Evolutionary conservation across 2,113 vertebrate species (phyloP), one percentile per base, ranked within the genome.

Genomic region (Etheostoma spectabile): DNA sequence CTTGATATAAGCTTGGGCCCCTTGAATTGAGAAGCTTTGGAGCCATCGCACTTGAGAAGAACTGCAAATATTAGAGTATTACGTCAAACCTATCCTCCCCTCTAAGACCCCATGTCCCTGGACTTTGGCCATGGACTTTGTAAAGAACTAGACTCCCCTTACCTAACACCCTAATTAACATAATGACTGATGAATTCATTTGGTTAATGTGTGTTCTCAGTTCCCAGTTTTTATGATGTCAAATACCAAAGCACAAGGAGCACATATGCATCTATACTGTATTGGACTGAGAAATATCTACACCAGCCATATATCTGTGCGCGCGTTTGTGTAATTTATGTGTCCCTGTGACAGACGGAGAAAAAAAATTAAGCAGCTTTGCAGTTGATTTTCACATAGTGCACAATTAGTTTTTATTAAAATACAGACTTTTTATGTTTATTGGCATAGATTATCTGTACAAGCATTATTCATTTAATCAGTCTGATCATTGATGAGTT

Each of bases 401-500:
- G 19, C 6, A 11, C 24, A 24, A 42, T 19, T 46, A 14, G 4
- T 22, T 69, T 27, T 6, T 56, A 46, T 46, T 21, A 11, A 30
- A 70, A 63, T n/a, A 15, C 49, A 35, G 27, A 24, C 2, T 42
- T 27, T 8, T 30, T 30, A 6, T 21, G 3, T 60, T 75, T n/a
- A n/a, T 64, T 64, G 22, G 2, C n/a, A 42, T 3, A 48, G 35
- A 52, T 4, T 6, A 0, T 8, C 8, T 30, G 13, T 24, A n/a
- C 8, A 33, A 38, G 56, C 5, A 13, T 22, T 64, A 19, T 11
- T 11, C 11, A 27, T 74, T 53, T 48, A 59, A 73, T 72, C 46
- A 73, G 33, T 18, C 3, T 49, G 21, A 80, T 24, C 68, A 46
- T 76, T 66, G 49, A 46, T 48, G 19, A 74, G 21, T 24, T 68